A percentile compares a stretch with the other conserved stretches of the same genome.
These are phyloP conservation scores for Drosophila bocki DNA, from an alignment of 1,140 invertebrate genomes.

Conservation along the genomic window DNA sequence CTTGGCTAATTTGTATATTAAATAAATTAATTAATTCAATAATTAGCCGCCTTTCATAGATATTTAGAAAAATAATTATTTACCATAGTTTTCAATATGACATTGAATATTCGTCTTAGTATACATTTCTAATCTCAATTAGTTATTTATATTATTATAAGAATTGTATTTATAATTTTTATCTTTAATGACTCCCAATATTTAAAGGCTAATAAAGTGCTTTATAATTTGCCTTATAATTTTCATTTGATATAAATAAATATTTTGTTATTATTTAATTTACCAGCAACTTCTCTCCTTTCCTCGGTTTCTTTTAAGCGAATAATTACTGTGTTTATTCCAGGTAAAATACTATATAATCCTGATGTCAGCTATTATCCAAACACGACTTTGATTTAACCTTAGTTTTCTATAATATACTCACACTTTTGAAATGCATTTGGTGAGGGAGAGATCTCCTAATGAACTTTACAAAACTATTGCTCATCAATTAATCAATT, in stretches of 20 bases:
- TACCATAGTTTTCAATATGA: too few relatives aligned
- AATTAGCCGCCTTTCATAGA: background rate
- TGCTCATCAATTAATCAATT: constrained; percentile 44
- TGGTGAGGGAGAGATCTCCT: background rate
- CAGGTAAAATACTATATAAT: constrained; percentile 14
- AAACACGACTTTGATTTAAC: constrained; percentile 33
- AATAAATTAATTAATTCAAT: background rate
- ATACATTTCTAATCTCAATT: too few relatives aligned
- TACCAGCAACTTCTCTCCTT: background rate
- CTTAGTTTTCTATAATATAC: constrained; percentile 6
- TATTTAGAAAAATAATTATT: too few relatives aligned
- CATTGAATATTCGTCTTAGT: too few relatives aligned
- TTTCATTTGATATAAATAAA: too few relatives aligned
- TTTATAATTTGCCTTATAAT: too few relatives aligned
- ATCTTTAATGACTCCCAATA: too few relatives aligned
- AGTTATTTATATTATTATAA: too few relatives aligned
- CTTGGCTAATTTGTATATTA: too few relatives aligned
- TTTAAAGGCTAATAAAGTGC: too few relatives aligned
- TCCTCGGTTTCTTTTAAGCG: background rate
- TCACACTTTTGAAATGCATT: constrained; percentile 4
- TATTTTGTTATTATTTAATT: too few relatives aligned
- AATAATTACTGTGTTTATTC: constrained; percentile 4
- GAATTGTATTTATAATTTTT: too few relatives aligned
- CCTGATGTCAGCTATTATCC: constrained; percentile 23
- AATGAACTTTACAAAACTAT: constrained; percentile 30